phyloP scores from a whole-genome alignment of 2,113 vertebrate genomes.

The Atherinomorus stipes region DNA sequence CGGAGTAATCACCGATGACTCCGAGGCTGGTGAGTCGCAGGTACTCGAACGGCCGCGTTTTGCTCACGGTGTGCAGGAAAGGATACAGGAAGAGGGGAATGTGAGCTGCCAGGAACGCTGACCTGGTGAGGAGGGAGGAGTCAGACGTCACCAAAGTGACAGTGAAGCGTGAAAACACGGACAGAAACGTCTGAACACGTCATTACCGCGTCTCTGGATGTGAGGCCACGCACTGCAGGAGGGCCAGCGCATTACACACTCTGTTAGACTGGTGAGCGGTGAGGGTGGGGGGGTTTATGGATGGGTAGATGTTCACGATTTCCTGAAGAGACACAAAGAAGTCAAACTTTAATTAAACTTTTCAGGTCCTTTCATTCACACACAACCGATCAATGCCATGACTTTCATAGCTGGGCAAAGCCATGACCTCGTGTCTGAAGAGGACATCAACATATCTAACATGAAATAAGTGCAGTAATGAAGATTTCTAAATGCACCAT shows the following conservation, averaged over 20 bases:
- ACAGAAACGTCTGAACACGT: neutral
- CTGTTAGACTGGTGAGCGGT: conserved; percentile 98
- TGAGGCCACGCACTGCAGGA: conserved; percentile 96
- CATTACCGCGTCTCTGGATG: conserved; percentile 94
- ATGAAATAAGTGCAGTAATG: too few species aligned
- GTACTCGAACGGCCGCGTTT: conserved; percentile 97
- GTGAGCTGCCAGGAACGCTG: conserved; percentile 96
- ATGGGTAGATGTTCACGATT: conserved; percentile 99
- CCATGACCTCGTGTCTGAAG: neutral
- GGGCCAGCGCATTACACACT: conserved; percentile 96
- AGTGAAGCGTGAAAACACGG: too few species aligned
- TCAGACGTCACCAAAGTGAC: too few species aligned
- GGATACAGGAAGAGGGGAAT: conserved; percentile 98
- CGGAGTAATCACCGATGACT: conserved; percentile 88
- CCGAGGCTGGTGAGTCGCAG: conserved; percentile 96
- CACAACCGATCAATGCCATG: neutral
- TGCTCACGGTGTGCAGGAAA: conserved; percentile 98
- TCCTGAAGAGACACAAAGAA: conserved; percentile 81
- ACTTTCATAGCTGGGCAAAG: neutral
- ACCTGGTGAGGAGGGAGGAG: conserved; percentile 81
- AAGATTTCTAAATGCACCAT: too few species aligned
- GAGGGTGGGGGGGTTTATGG: conserved; percentile 97
- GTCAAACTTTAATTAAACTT: neutral
- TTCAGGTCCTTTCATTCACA: neutral
- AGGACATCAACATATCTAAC: too few species aligned